phyloP scores from a whole-genome alignment of 2,888 invertebrate genomes.

The Melipona beecheii region DNA sequence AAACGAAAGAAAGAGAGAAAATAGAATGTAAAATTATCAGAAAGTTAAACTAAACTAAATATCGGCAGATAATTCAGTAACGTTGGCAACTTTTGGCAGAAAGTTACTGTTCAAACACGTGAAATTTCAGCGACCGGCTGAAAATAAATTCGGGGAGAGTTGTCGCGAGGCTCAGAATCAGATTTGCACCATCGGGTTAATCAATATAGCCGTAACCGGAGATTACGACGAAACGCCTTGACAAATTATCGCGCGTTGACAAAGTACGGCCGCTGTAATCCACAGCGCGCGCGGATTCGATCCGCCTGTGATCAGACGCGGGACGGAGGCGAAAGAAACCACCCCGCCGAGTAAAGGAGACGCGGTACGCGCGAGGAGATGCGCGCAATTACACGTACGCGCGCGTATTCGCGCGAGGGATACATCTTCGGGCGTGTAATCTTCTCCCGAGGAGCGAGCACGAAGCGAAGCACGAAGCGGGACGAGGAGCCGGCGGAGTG shows the following conservation, averaged over 20 bases:
- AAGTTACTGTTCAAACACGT: too few species aligned
- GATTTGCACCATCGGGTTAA: not conserved
- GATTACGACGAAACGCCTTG: not conserved
- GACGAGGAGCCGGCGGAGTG: constrained; percentile 39
- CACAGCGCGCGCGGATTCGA: not conserved
- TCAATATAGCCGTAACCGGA: not conserved
- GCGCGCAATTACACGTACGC: constrained; percentile 27
- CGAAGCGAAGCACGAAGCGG: too few species aligned
- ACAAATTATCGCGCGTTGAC: not conserved
- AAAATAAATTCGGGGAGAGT: not conserved
- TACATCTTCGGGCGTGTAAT: constrained; percentile 65
- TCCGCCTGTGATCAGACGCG: not conserved
- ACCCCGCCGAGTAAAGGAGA: too few species aligned
- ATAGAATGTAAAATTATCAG: too few species aligned
- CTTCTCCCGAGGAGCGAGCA: constrained; percentile 42
- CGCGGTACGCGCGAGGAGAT: not conserved
- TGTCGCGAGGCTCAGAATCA: not conserved
- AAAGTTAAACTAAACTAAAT: too few species aligned
- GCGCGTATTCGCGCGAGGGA: not conserved
- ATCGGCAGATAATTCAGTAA: too few species aligned
- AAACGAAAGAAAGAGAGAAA: too few species aligned
- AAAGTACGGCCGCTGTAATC: not conserved
- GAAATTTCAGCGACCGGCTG: not conserved
- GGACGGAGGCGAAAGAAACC: too few species aligned
- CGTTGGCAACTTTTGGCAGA: too few species aligned